These are phyloP conservation scores for Chaunax sp. DNA, from an alignment of 2,797 vertebrate genomes.

Conservation along the genomic window DNA sequence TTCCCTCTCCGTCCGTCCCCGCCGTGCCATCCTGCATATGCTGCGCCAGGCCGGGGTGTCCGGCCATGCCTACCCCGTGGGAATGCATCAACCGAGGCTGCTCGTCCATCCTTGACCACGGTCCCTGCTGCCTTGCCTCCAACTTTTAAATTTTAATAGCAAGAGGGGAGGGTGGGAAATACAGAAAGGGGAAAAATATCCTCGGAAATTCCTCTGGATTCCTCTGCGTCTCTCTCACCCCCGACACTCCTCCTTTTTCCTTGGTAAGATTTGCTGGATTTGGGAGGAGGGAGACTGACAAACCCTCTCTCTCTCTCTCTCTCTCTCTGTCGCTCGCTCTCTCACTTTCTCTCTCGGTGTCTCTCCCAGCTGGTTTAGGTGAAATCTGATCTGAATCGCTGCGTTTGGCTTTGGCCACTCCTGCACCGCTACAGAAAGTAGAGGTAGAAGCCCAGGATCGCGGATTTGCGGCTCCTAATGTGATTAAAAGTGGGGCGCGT, in stretches of 20 bases:
- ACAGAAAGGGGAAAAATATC: slow-evolving; percentile 68
- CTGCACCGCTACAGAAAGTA: slow-evolving; percentile 73
- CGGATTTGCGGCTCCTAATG: slow-evolving; percentile 64
- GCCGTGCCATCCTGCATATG: slow-evolving; percentile 96
- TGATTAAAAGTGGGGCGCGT: slow-evolving; percentile 79
- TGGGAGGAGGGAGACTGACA: slow-evolving; percentile 80
- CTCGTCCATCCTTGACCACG: slow-evolving; percentile 88
- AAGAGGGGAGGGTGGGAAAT: slow-evolving; percentile 10
- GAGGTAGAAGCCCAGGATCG: not conserved
- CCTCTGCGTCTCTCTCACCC: slow-evolving; percentile 62
- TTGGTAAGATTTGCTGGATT: slow-evolving; percentile 82
- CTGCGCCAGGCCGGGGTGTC: slow-evolving; percentile 96
- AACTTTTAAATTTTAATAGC: slow-evolving; percentile 68
- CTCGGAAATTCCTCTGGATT: slow-evolving; percentile 82
- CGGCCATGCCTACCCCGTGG: slow-evolving; percentile 97
- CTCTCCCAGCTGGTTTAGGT: slow-evolving; percentile 83
- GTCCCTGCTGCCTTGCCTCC: slow-evolving; percentile 76
- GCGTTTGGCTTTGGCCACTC: slow-evolving; percentile 83
- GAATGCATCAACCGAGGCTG: slow-evolving; percentile 98
- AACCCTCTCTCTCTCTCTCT: slow-evolving; percentile 42
- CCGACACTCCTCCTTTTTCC: slow-evolving; percentile 79
- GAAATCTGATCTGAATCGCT: slow-evolving; percentile 88
- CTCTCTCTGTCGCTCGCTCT: not conserved
- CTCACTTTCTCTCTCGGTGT: slow-evolving; percentile 53
- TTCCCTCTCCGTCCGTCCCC: slow-evolving; percentile 93